Percentiles rank a stretch among this genome's conserved stretches.
Evolutionary conservation across 2,113 vertebrate species (phyloP).

Genomic region (Taurulus bubalis): DNA sequence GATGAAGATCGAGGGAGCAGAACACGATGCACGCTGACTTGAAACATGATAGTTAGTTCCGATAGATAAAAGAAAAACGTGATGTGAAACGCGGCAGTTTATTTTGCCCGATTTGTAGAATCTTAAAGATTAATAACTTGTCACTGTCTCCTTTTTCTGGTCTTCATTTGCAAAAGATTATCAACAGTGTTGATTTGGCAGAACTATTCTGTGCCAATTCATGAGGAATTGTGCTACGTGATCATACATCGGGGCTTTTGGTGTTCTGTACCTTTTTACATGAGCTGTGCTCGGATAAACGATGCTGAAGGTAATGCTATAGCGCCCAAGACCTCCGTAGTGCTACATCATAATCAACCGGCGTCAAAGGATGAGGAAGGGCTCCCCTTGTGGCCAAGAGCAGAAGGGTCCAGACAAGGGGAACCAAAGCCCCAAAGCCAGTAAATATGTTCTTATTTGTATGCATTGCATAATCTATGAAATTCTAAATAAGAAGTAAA

Average conservation of each 20-base stretch:
- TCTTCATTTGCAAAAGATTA: neutral
- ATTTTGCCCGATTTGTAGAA: conserved; percentile 5
- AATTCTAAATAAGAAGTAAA: neutral
- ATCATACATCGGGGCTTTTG: neutral
- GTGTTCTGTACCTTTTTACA: neutral
- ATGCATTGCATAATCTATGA: neutral
- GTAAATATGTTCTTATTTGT: neutral
- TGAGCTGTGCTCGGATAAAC: neutral
- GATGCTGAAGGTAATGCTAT: neutral
- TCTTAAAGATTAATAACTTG: neutral
- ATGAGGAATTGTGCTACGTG: neutral
- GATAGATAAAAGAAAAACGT: neutral
- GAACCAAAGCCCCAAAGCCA: neutral
- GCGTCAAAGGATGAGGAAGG: conserved; percentile 27
- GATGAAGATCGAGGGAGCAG: conserved; percentile 7
- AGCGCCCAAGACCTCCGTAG: too few species aligned
- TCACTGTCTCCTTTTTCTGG: neutral
- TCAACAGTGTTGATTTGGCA: neutral
- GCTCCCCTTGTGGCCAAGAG: conserved; percentile 35
- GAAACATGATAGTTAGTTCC: neutral
- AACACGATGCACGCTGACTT: neutral
- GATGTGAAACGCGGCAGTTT: neutral
- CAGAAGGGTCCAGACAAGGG: neutral
- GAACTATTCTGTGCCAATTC: neutral
- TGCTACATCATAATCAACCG: neutral